Evolutionary conservation across 2,113 vertebrate species (phyloP), one percentile per base, ranked within the genome.

Genomic region (Castor canadensis): DNA sequence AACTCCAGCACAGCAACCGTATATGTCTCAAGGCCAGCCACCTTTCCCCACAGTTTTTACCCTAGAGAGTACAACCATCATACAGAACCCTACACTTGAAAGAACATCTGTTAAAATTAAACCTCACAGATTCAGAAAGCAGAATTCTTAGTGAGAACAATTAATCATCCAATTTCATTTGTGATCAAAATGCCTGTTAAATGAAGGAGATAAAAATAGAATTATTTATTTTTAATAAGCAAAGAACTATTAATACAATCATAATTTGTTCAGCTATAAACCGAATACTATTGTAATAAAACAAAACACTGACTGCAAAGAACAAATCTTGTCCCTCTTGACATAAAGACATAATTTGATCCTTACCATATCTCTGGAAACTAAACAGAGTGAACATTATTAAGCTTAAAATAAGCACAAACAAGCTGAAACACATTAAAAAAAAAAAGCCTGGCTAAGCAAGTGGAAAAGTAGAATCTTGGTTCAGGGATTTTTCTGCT

Each of bases 41-140:
- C 95, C 75, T 95, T 95, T 92, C 58, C 40, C 76, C 49, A 83
- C 84, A 94, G 62, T 3, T 92, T 85, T 81, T 89, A 89, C 92
- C 71, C 93, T 81, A 45, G 92, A 95, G 92, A 95, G 60, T 24
- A 60, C n/a, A 64, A 72, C 60, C 87, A 40, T 84, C 72, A 73
- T 47, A 69, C 4, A 82, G 90, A 96, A 88, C 40, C 64, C 40
- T 26, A 88, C 86, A 89, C 60, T n/a, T 92, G 49, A 75, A 96
- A 97, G 95, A 71, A 79, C 58, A 86, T 67, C 87, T 82, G 84
- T 85, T 90, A 72, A 96, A 96, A 94, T 88, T 77, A 94, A 96
- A 91, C 75, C 52, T 93, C 5, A 20, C 52, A n/a, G 52, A 47
- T 54, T 77, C 62, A 83, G 82, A 95, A 96, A 94, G 86, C 88